Evolutionary conservation across 2,797 vertebrate genomes (phyloP).

Genomic region (Mycteria americana): DNA sequence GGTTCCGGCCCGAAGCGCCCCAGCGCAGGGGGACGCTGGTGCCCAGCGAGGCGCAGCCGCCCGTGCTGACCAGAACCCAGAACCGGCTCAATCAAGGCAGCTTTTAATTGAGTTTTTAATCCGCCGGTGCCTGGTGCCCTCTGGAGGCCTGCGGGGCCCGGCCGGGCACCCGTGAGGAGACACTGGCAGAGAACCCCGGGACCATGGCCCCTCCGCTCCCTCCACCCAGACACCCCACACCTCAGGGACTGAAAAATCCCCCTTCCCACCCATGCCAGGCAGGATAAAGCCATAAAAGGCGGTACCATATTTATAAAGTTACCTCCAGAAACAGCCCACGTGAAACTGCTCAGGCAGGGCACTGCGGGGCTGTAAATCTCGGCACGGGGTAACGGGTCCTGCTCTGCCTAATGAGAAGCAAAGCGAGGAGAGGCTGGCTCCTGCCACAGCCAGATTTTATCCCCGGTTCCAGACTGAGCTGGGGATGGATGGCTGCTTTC

Average conservation of each 20-base stretch:
- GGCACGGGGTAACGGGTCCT: rapidly evolving
- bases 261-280: background rate
- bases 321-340: background rate
- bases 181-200: background rate
- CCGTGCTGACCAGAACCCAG: too few relatives aligned
- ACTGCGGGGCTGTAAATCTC: too few relatives aligned
- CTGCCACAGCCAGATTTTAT: background rate
- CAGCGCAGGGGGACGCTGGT: rapidly evolving
- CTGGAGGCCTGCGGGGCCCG: background rate
- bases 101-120: background rate
- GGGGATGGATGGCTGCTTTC: background rate
- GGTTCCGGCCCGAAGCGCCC: background rate
- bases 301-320: too few relatives aligned
- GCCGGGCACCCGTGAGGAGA: background rate
- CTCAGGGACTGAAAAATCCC: too few relatives aligned
- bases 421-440: background rate
- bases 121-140: background rate
- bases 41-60: background rate
- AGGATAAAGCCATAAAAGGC: background rate
- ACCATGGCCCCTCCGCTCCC: background rate
- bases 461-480: background rate
- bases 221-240: rapidly evolving
- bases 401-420: background rate
- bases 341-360: background rate
- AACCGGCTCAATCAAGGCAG: background rate